Evolutionary conservation across 2,797 vertebrate genomes (phyloP).

Genomic region (Manis javanica): DNA sequence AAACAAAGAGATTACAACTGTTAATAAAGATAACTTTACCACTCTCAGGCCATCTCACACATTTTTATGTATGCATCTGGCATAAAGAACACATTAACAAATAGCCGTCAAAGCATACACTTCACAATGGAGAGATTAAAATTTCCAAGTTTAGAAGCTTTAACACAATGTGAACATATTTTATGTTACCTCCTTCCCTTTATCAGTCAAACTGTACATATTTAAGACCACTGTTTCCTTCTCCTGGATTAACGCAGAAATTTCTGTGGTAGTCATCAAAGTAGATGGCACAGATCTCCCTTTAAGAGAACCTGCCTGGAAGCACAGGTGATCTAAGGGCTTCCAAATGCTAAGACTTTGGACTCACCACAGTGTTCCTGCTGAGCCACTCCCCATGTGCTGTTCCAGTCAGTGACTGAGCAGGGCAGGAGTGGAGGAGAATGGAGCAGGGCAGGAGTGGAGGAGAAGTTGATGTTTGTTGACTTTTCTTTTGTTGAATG

Average conservation of each 20-base stretch:
- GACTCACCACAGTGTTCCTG: accelerated
- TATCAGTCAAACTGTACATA: neutral
- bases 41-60: neutral
- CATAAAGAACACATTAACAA: neutral
- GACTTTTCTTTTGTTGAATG: neutral
- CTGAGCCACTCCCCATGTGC: no score
- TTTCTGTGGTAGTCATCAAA: neutral
- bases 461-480: neutral
- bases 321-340: neutral
- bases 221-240: neutral
- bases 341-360: neutral
- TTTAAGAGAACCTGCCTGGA: neutral
- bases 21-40: neutral
- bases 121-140: neutral
- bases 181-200: neutral
- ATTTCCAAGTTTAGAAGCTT: neutral
- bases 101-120: neutral
- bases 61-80: neutral
- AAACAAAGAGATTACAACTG: neutral
- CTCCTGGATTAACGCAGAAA: neutral
- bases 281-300: neutral
- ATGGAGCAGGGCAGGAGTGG: neutral
- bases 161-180: neutral
- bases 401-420: neutral
- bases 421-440: no score